Evolutionary conservation across 2,888 invertebrate genomes (phyloP).

Genomic region (Mythimna pallens): DNA sequence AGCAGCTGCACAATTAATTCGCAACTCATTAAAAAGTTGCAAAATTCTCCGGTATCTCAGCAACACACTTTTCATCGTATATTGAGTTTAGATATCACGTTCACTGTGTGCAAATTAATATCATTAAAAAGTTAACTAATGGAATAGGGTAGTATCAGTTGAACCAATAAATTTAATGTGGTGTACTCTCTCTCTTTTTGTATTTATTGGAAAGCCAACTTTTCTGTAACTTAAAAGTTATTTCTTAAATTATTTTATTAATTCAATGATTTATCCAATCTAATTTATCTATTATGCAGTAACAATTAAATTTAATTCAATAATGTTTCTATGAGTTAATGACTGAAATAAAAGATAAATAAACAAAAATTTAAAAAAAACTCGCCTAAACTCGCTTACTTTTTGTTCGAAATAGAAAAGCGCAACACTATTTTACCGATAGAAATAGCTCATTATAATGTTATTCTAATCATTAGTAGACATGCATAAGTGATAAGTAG

Average conservation of each 20-base stretch:
- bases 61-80: not conserved
- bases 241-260: too few relatives aligned
- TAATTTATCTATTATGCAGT: too few relatives aligned
- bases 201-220: constrained; percentile 13
- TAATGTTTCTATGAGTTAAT: too few relatives aligned
- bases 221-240: constrained; percentile 20
- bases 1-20: constrained; percentile 28
- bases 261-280: too few relatives aligned
- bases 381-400: not conserved
- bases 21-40: constrained; percentile 27
- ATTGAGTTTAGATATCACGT: constrained; percentile 9
- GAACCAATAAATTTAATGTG: constrained; percentile 1
- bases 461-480: not conserved
- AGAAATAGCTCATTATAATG: not conserved
- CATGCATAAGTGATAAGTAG: not conserved
- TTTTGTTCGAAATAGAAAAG: constrained; percentile 2
- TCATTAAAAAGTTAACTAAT: not conserved
- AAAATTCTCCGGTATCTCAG: constrained; percentile 5
- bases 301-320: too few relatives aligned
- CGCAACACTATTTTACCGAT: constrained; percentile 10
- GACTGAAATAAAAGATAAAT: too few relatives aligned
- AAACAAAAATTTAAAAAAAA: not conserved
- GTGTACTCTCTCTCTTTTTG: not conserved
- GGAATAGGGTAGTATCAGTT: not conserved
- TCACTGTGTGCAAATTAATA: not conserved